Percentiles rank a stretch among this genome's conserved stretches.
These are phyloP conservation scores for Caenorhabditis panamensis DNA, from an alignment of 2,888 invertebrate genomes.

Conservation along the genomic window DNA sequence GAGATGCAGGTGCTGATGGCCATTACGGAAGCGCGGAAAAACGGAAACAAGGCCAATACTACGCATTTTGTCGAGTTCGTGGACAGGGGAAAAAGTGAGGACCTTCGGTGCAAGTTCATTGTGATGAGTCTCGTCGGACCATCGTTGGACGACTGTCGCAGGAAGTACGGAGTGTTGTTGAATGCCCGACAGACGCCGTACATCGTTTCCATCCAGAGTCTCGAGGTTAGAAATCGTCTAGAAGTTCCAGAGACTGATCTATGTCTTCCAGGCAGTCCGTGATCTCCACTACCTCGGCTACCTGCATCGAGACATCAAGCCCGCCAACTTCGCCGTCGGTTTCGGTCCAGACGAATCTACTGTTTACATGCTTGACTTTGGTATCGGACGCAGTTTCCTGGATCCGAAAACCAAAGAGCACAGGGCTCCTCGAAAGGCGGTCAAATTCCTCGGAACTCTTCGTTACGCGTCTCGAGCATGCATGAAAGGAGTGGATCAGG, in stretches of 20 bases:
- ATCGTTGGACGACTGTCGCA: slow-evolving; percentile 64
- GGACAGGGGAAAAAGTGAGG: slow-evolving; percentile 62
- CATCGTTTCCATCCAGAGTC: slow-evolving; percentile 52
- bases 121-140: slow-evolving; percentile 69
- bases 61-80: slow-evolving; percentile 64
- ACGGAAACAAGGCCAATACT: neutral
- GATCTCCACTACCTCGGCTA: slow-evolving; percentile 63
- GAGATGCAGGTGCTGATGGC: slow-evolving; percentile 60
- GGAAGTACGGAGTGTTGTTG: slow-evolving; percentile 41
- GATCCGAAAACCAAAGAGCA: slow-evolving; percentile 39
- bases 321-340: slow-evolving; percentile 66
- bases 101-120: slow-evolving; percentile 64
- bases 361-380: slow-evolving; percentile 60
- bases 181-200: slow-evolving; percentile 38
- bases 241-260: too few species aligned
- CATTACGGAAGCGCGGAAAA: slow-evolving; percentile 34
- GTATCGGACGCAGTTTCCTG: slow-evolving; percentile 40
- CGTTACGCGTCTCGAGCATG: slow-evolving; percentile 64
- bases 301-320: slow-evolving; percentile 67
- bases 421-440: slow-evolving; percentile 49
- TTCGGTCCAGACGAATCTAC: slow-evolving; percentile 38
- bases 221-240: too few species aligned
- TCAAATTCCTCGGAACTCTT: slow-evolving; percentile 67
- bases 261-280: slow-evolving; percentile 38
- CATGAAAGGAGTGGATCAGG: slow-evolving; percentile 49